Evolutionary conservation across 2,888 invertebrate species (phyloP), one percentile per base, ranked within the genome.

Genomic region (Spisula subtruncata): DNA sequence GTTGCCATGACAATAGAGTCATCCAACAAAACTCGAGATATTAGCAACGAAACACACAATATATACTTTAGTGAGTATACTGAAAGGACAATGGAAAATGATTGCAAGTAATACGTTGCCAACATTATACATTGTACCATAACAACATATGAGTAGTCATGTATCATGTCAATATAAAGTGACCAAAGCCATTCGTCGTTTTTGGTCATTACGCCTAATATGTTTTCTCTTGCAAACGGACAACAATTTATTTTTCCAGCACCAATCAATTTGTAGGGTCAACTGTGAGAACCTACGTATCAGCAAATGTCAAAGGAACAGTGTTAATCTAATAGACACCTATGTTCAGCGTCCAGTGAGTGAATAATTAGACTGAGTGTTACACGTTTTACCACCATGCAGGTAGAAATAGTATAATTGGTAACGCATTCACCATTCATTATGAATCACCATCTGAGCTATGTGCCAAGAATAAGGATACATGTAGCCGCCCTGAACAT

Each of bases 141-240:
- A 6, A 6, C 56, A 14, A 18, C 20, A 56, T 56, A 56, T n/a
- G 56, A 20, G 56, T n/a, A 56, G n/a, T 20, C 56, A 20, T 6
- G 20, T n/a, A n/a, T 20, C 6, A n/a, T 56, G 56, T 56, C 56
- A 56, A n/a, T 56, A 20, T n/a, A 6, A 20, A n/a, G 56, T 56
- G 56, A 56, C 56, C 56, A 56, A 56, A 56, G 56, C 18, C 56
- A 56, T 56, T 56, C 56, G n/a, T 56, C 54, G n/a, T n/a, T n/a
- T 56, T 56, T 56, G 56, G 56, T 56, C 56, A 56, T 56, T 56
- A 56, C 0, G 6, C 4, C 18, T 20, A 56, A n/a, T 18, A 56
- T 56, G 8, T 56, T 56, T n/a, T 18, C 56, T n/a, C 56, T 56
- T 56, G 20, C 18, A 56, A 56, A 56, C 56, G 71, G n/a, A 29